phyloP scores from a whole-genome alignment of 2,888 invertebrate species.

The Ectemnius cavifrons region DNA sequence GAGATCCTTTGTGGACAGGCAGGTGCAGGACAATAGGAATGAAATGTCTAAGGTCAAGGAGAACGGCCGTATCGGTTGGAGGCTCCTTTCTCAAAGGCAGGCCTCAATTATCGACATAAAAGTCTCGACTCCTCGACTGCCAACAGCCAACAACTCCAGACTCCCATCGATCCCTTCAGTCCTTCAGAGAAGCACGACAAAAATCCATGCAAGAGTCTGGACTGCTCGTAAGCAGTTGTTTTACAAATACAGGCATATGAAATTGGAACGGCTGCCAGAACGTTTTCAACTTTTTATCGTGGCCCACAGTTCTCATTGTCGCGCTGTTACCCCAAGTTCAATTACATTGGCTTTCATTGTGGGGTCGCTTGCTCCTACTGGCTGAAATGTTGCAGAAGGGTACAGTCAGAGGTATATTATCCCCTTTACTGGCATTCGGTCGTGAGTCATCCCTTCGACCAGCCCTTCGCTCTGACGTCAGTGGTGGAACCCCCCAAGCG shows the following conservation, averaged over 20 bases:
- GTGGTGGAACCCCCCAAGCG: slow-evolving; percentile 32
- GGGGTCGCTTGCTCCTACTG: slow-evolving; percentile 1
- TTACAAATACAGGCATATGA: not conserved
- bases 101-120: slow-evolving; percentile 24
- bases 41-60: slow-evolving; percentile 3
- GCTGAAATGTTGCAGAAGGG: slow-evolving; percentile 56
- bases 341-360: not conserved
- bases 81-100: not conserved
- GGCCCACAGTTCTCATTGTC: not conserved
- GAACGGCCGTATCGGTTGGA: not conserved
- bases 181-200: too few species aligned
- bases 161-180: too few species aligned
- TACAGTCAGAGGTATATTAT: slow-evolving; percentile 41
- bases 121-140: slow-evolving; percentile 7
- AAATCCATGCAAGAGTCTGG: too few species aligned
- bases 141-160: slow-evolving; percentile 2
- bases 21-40: slow-evolving; percentile 1
- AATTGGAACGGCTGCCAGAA: not conserved
- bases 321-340: not conserved
- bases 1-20: not conserved
- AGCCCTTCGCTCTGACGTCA: slow-evolving; percentile 62
- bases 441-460: slow-evolving; percentile 63
- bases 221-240: too few species aligned
- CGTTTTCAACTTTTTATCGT: not conserved
- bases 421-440: slow-evolving; percentile 42